Percentiles rank a stretch among this genome's conserved stretches.
Evolutionary conservation across 2,888 invertebrate species (phyloP).

Genomic region (Dilophus febrilis): DNA sequence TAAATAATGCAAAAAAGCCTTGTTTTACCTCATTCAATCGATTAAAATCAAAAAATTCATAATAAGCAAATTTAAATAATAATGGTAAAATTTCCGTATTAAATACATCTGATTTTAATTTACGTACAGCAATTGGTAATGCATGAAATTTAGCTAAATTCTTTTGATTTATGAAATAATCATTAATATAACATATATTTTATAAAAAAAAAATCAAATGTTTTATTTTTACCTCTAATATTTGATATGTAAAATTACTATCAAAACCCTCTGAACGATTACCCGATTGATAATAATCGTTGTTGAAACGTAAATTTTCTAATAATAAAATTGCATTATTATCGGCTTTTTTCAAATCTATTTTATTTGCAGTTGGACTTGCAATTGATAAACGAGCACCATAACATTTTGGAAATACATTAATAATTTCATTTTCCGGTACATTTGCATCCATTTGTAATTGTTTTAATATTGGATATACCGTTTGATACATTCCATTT

Average conservation of each 20-base stretch:
- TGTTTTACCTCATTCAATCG: too few relatives aligned
- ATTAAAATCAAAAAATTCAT: too few relatives aligned
- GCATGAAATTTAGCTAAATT: constrained; percentile 40
- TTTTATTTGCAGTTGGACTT: constrained; percentile 18
- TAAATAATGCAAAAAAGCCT: too few relatives aligned
- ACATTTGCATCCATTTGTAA: constrained; percentile 33
- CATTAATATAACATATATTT: neutral
- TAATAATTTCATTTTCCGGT: constrained; percentile 25
- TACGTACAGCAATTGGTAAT: constrained; percentile 35
- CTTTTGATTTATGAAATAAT: constrained; percentile 25
- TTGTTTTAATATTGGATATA: constrained; percentile 32
- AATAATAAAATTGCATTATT: constrained; percentile 38
- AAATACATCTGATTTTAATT: constrained; percentile 30
- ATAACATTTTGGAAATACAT: constrained; percentile 35
- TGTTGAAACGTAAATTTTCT: constrained; percentile 34
- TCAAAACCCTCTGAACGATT: constrained; percentile 35
- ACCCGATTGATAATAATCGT: constrained; percentile 32
- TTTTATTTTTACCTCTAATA: neutral
- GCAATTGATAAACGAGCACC: constrained; percentile 35
- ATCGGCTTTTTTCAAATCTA: constrained; percentile 26
- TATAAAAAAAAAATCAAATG: neutral
- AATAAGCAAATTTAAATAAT: too few relatives aligned
- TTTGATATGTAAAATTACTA: constrained; percentile 25
- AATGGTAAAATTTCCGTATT: constrained; percentile 26
- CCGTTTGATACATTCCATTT: constrained; percentile 33